Percentiles rank a stretch among this genome's conserved stretches.
Evolutionary conservation across 2,113 vertebrate genomes (phyloP).

Genomic region (Coryphaenoides rupestris): DNA sequence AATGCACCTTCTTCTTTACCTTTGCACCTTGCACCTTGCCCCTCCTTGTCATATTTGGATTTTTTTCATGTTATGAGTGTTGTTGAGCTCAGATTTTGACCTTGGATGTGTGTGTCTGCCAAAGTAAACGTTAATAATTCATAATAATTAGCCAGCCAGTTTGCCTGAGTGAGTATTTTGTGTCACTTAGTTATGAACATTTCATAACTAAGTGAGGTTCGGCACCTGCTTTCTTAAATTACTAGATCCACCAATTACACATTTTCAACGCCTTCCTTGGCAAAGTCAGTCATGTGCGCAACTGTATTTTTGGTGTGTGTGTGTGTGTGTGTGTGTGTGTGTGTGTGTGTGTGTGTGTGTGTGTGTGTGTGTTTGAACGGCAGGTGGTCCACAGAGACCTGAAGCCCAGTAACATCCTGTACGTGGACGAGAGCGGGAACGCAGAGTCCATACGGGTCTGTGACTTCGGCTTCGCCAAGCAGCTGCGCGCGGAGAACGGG

Average conservation of each 20-base stretch:
- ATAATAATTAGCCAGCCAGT: too few relatives aligned
- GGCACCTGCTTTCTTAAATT: too few relatives aligned
- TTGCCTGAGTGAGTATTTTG: too few relatives aligned
- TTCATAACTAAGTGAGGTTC: too few relatives aligned
- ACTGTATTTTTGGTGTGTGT: constrained; percentile 3
- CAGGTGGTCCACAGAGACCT: constrained; percentile 86
- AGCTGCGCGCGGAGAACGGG: constrained; percentile 82
- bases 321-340: not conserved
- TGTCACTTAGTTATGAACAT: too few relatives aligned
- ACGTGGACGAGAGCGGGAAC: constrained; percentile 82
- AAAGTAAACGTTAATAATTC: too few relatives aligned
- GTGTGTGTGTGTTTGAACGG: constrained; percentile 8
- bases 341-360: constrained; percentile 13
- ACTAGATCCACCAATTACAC: too few relatives aligned
- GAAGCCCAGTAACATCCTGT: constrained; percentile 87
- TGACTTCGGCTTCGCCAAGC: constrained; percentile 87
- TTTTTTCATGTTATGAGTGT: too few relatives aligned
- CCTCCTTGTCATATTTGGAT: too few relatives aligned
- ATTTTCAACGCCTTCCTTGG: too few relatives aligned
- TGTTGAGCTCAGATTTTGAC: not conserved
- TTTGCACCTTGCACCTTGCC: too few relatives aligned
- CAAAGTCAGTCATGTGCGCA: constrained; percentile 5
- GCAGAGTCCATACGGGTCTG: constrained; percentile 85
- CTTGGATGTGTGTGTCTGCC: not conserved
- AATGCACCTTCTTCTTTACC: not conserved